Evolutionary conservation across 2,113 vertebrate species (phyloP).

Genomic region (Merops nubicus): DNA sequence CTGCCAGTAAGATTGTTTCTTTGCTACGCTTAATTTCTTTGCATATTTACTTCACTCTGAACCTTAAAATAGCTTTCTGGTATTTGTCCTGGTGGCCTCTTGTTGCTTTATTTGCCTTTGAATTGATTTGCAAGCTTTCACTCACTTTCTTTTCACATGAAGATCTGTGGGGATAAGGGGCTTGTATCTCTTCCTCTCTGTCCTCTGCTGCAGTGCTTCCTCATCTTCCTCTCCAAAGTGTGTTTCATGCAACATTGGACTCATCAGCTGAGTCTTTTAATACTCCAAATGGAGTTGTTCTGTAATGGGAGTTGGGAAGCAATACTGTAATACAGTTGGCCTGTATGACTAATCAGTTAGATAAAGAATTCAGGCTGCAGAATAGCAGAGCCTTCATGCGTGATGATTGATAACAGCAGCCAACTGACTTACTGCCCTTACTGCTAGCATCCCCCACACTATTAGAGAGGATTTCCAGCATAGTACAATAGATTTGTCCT

Average conservation of each 20-base stretch:
- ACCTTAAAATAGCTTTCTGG: constrained; percentile 17
- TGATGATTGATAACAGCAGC: constrained; percentile 65
- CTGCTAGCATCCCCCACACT: not conserved
- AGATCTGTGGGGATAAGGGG: not conserved
- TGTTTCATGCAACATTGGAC: not conserved
- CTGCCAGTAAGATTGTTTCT: not conserved
- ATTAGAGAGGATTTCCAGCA: constrained; percentile 28
- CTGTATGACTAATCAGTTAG: constrained; percentile 62
- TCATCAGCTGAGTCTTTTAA: constrained; percentile 7
- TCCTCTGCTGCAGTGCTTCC: not conserved
- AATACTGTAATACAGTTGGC: constrained; percentile 15
- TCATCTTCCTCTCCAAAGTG: not conserved
- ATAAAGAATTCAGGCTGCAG: constrained; percentile 50
- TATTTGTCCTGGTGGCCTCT: not conserved
- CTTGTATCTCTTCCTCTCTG: not conserved
- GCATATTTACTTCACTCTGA: not conserved
- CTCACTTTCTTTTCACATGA: not conserved
- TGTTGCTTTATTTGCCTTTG: constrained; percentile 19
- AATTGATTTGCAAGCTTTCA: constrained; percentile 22
- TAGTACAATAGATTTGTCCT: constrained; percentile 38
- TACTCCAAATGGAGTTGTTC: not conserved
- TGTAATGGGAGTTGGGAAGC: not conserved
- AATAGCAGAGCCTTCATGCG: constrained; percentile 47
- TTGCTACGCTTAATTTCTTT: not conserved
- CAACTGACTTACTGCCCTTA: constrained; percentile 51